Conservation (phyloP, 2,888 invertebrate genomes). For the Drosophila mercatorum region DNA sequence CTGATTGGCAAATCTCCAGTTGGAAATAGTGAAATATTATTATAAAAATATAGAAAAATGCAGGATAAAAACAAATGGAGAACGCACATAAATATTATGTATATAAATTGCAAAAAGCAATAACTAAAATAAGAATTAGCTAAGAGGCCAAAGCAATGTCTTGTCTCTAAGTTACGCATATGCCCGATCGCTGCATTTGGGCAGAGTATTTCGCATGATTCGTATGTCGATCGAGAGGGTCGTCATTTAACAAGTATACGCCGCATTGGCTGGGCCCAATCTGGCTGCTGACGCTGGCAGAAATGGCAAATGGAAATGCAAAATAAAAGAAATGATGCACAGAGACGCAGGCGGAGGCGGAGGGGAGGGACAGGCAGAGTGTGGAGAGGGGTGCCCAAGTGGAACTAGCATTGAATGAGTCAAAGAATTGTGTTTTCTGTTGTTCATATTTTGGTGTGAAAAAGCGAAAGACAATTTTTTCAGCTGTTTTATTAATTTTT, state of each 20-base stretch:
- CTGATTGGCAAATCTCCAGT: too few species aligned
- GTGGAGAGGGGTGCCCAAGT: background rate
- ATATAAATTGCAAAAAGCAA: background rate
- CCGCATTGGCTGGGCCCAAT: slow-evolving; percentile 49
- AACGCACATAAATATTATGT: background rate
- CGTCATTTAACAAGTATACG: slow-evolving; percentile 62
- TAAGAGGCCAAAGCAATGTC: background rate
- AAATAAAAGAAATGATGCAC: slow-evolving; percentile 6
- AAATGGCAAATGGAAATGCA: slow-evolving; percentile 8
- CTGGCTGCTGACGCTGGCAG: slow-evolving; percentile 49
- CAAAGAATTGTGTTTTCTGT: slow-evolving; percentile 46
- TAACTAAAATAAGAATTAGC: background rate
- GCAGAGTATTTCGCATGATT: background rate
- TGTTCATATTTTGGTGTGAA: slow-evolving; percentile 64
- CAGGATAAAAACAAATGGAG: background rate
- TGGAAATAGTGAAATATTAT: too few species aligned
- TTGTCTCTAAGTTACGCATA: background rate
- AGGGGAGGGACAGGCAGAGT: background rate
- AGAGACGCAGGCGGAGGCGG: background rate
- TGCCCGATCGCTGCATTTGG: background rate
- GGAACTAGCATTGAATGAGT: slow-evolving; percentile 54
- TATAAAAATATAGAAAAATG: background rate
- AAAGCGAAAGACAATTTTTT: slow-evolving; percentile 47
- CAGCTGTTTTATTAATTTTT: slow-evolving; percentile 8
- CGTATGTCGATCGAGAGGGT: slow-evolving; percentile 39